Evolutionary conservation across 2,888 invertebrate species (phyloP), one percentile per base, ranked within the genome.

Genomic region (Phymatocera aterrima): DNA sequence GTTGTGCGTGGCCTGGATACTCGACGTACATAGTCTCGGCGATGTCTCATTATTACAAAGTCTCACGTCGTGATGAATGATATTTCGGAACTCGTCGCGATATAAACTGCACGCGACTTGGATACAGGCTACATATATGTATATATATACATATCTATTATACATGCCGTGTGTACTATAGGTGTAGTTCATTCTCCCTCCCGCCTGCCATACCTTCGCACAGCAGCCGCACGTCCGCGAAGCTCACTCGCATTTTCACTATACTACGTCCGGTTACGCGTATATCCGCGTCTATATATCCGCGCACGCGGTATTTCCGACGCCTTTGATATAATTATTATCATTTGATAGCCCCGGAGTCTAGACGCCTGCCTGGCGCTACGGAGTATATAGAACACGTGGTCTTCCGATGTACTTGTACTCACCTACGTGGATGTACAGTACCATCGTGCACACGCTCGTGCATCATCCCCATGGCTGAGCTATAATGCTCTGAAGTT

Each of bases 281-380:
- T 68, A 43, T 68, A 15, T 34, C 34, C 34, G 34, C 43, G 51
- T 72, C 31, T 21, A 5, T 18, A 24, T 6, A 46, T 24, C 4
- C 5, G 18, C 10, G 34, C 72, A 48, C 18, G 51, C 34, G n/a
- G 51, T 18, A 72, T 51, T 48, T 72, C 72, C 51, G 18, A 72
- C 48, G 51, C 72, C 31, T 72, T 51, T 72, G 18, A 51, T 48
- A 51, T 51, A 51, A 72, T 72, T 72, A 51, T 72, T 51, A 72
- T 72, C 72, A 51, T 72, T 72, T 51, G 24, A 72, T 48, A 48
- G 34, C 18, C 68, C n/a, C 72, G 18, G 34, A 51, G 48, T 51
- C 34, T 72, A 72, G 48, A 72, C 72, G 51, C 31, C 34, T 2
- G n/a, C n/a, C 43, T 48, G 31, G 48, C 51, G 31, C 72, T 51